phyloP scores from a whole-genome alignment of 2,113 vertebrate genomes.

The Aviceda subcristata region DNA sequence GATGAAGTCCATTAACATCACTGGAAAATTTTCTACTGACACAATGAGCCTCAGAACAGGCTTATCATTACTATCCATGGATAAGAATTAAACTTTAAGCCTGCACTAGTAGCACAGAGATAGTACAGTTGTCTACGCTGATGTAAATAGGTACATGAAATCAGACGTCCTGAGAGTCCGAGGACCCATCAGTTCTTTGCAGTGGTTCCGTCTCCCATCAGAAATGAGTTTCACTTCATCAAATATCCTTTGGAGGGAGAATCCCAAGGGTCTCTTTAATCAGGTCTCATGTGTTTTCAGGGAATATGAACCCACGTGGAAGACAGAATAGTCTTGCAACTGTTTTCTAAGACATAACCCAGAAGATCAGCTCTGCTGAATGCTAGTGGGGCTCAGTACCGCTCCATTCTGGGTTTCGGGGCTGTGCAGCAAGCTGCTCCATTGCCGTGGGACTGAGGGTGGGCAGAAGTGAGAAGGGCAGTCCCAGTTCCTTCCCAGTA shows the following conservation, averaged over 20 bases:
- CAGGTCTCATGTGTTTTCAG: not conserved
- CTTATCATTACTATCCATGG: not conserved
- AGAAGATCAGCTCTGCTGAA: not conserved
- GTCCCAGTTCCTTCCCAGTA: not conserved
- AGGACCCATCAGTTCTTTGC: not conserved
- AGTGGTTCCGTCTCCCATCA: not conserved
- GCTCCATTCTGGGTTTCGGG: not conserved
- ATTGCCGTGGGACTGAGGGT: not conserved
- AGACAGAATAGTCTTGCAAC: not conserved
- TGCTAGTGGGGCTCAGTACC: not conserved
- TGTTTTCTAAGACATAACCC: not conserved
- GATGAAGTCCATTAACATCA: not conserved
- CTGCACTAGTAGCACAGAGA: not conserved
- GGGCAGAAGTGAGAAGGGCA: not conserved
- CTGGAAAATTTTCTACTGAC: not conserved
- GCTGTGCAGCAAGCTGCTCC: not conserved
- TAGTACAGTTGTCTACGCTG: not conserved
- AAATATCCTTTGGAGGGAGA: not conserved
- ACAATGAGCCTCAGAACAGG: not conserved
- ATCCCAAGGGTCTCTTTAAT: not conserved
- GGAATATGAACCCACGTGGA: not conserved
- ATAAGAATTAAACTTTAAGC: not conserved
- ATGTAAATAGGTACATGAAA: not conserved
- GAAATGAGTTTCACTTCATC: not conserved
- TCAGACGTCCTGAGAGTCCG: rapidly evolving